A percentile compares a stretch with the other conserved stretches of the same genome.
Evolutionary conservation across 2,113 vertebrate species (phyloP).

Genomic region (Hiodon tergisus): DNA sequence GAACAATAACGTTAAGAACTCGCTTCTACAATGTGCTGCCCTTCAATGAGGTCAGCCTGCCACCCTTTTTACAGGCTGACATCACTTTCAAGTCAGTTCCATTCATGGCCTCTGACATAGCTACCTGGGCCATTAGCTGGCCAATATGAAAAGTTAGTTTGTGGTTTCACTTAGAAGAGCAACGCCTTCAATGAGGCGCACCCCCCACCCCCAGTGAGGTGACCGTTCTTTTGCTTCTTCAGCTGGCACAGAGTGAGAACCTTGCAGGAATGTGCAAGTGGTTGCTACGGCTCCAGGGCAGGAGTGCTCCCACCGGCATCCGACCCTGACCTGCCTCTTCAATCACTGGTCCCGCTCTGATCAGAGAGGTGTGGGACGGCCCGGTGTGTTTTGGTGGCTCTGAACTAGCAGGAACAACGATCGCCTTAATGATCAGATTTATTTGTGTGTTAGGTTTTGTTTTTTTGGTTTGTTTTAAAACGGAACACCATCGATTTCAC

Average conservation of each 20-base stretch:
- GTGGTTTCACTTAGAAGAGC: too few relatives aligned
- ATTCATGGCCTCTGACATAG: too few relatives aligned
- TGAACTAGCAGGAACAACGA: background rate
- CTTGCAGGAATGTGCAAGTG: background rate
- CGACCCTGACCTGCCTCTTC: too few relatives aligned
- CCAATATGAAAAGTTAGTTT: too few relatives aligned
- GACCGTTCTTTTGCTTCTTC: background rate
- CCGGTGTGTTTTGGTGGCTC: background rate
- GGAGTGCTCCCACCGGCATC: background rate
- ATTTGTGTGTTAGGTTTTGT: background rate
- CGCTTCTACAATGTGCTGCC: too few relatives aligned
- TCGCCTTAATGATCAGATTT: conserved; percentile 30
- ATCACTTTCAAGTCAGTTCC: too few relatives aligned
- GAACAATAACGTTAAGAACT: too few relatives aligned
- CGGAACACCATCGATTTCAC: conserved; percentile 17
- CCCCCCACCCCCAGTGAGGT: background rate
- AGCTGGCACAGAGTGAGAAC: background rate
- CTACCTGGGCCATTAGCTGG: too few relatives aligned
- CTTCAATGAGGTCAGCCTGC: too few relatives aligned
- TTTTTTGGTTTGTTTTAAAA: conserved; percentile 12
- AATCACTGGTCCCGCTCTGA: too few relatives aligned
- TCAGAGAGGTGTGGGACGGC: background rate
- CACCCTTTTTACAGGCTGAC: too few relatives aligned
- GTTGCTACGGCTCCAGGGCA: background rate
- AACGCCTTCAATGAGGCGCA: background rate